A percentile compares a stretch with the other conserved stretches of the same genome.
Evolutionary conservation across 2,888 invertebrate species (phyloP).

Genomic region (Drosophila longiperda): DNA sequence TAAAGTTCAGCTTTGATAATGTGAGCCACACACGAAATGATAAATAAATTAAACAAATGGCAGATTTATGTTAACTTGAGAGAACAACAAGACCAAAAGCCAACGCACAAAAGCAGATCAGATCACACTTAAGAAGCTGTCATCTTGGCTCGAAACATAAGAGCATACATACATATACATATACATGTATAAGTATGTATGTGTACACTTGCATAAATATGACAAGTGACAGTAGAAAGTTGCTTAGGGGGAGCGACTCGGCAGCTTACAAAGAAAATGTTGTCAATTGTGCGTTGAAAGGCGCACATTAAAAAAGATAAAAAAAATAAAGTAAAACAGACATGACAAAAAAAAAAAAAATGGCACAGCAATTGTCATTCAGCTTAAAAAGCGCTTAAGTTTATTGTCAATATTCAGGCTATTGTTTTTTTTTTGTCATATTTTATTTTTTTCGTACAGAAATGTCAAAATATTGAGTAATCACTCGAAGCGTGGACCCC

Average conservation of each 20-base stretch:
- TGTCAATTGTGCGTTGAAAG: constrained; percentile 64
- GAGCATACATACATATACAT: background rate
- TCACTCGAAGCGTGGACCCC: constrained; percentile 61
- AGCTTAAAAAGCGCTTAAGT: constrained; percentile 76
- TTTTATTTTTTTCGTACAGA: constrained; percentile 34
- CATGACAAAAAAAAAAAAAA: constrained; percentile 43
- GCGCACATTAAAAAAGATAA: constrained; percentile 22
- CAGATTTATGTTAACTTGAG: constrained; percentile 64
- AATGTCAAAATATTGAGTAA: constrained; percentile 81
- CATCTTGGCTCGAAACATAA: constrained; percentile 44
- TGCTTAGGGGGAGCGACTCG: constrained; percentile 53
- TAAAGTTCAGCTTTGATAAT: constrained; percentile 34
- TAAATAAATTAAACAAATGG: constrained; percentile 67
- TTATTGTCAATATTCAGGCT: constrained; percentile 73
- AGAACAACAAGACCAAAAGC: constrained; percentile 53
- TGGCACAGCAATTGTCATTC: constrained; percentile 81
- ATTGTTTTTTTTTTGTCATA: constrained; percentile 37
- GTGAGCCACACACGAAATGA: constrained; percentile 57
- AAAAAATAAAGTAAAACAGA: constrained; percentile 15
- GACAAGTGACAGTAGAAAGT: constrained; percentile 79
- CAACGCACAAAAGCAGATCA: constrained; percentile 51
- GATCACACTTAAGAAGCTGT: constrained; percentile 77
- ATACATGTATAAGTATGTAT: background rate
- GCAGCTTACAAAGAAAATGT: constrained; percentile 53
- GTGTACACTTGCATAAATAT: constrained; percentile 54